phyloP scores from a whole-genome alignment of 2,113 vertebrate genomes.

The Vidua macroura region DNA sequence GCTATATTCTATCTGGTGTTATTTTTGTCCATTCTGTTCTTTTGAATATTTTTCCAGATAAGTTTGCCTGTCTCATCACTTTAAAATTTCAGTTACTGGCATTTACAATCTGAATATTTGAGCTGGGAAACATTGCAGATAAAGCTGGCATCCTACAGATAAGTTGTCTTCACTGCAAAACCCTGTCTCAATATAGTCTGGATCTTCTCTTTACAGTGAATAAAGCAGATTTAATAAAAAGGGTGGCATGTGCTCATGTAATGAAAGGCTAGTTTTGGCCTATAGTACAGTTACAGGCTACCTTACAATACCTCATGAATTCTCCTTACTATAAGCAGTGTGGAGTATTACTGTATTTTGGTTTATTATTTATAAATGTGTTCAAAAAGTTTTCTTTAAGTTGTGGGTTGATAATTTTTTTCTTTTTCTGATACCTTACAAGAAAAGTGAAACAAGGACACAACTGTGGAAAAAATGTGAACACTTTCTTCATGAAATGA shows the following conservation, averaged over 20 bases:
- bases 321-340: neutral
- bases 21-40: slow-evolving; percentile 9
- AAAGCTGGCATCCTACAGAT: neutral
- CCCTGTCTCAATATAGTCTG: neutral
- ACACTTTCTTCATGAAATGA: neutral
- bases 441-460: neutral
- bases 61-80: neutral
- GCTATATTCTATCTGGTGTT: neutral
- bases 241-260: neutral
- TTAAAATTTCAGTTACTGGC: neutral
- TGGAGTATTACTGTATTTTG: neutral
- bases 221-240: neutral
- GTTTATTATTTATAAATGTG: neutral
- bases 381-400: neutral
- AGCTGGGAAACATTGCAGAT: neutral
- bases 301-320: neutral
- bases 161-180: neutral
- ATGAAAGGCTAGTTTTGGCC: neutral
- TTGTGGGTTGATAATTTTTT: neutral
- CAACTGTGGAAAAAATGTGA: neutral
- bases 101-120: neutral
- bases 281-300: neutral
- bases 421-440: neutral
- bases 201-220: neutral
- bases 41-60: slow-evolving; percentile 50